Conservation (phyloP, 2,888 invertebrate species). For the Fabriciana adippe region DNA sequence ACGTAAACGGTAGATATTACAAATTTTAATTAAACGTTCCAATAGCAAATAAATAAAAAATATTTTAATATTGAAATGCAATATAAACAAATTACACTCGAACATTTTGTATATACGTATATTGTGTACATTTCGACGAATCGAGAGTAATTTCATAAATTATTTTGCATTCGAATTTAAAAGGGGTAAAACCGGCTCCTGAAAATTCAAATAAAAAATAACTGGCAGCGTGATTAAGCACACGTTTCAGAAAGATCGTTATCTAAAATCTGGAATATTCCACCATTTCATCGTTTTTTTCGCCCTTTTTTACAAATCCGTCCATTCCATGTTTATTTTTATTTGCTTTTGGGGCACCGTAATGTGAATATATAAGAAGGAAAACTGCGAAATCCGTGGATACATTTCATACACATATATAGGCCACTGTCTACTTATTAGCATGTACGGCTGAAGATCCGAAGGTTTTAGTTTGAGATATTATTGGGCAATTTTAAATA, state of each 20-base stretch:
- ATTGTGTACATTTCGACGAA: neutral
- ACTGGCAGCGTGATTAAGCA: constrained; percentile 40
- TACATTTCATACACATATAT: neutral
- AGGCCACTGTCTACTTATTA: too few relatives aligned
- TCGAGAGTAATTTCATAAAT: constrained; percentile 16
- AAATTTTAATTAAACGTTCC: too few relatives aligned
- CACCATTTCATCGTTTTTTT: constrained; percentile 30
- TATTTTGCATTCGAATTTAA: constrained; percentile 21
- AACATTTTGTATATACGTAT: constrained; percentile 1
- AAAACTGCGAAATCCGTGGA: constrained; percentile 9
- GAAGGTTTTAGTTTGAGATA: too few relatives aligned
- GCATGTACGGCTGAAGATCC: too few relatives aligned
- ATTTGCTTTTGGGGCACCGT: constrained; percentile 37
- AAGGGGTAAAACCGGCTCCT: constrained; percentile 9
- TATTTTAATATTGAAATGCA: too few relatives aligned
- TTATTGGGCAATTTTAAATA: too few relatives aligned
- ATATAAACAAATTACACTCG: too few relatives aligned
- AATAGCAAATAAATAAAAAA: too few relatives aligned
- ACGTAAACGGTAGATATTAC: too few relatives aligned
- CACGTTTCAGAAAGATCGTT: constrained; percentile 45
- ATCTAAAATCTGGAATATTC: constrained; percentile 40
- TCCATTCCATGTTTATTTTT: constrained; percentile 33
- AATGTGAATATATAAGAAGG: neutral
- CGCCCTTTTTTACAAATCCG: constrained; percentile 39
- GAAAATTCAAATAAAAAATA: constrained; percentile 23